A percentile compares a stretch with the other conserved stretches of the same genome.
These are phyloP conservation scores for Clivina fossor DNA, from an alignment of 2,888 invertebrate species.

Conservation along the genomic window DNA sequence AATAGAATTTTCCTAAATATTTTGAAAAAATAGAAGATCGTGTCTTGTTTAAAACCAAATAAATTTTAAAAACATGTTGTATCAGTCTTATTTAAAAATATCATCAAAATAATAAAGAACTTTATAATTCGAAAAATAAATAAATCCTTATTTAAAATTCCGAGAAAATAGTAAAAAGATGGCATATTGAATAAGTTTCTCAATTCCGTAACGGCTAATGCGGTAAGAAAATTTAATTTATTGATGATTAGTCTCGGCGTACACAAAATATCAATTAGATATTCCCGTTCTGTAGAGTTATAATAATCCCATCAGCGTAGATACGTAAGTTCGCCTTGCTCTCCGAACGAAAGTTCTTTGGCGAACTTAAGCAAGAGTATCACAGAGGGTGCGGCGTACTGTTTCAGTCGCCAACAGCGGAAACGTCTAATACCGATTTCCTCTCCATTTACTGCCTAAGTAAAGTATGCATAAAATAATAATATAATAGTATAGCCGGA, in stretches of 20 bases:
- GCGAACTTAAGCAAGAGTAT: not conserved
- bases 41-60: too few species aligned
- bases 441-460: conserved; percentile 50
- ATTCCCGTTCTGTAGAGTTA: not conserved
- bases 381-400: not conserved
- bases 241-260: conserved; percentile 11
- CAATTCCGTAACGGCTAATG: too few species aligned
- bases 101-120: too few species aligned
- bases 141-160: too few species aligned
- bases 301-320: conserved; percentile 22
- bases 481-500: conserved; percentile 51
- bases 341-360: not conserved
- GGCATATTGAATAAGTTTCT: too few species aligned
- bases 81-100: too few species aligned
- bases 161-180: too few species aligned
- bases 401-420: not conserved
- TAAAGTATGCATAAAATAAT: conserved; percentile 56
- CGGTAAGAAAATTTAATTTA: too few species aligned
- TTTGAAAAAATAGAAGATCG: too few species aligned
- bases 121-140: too few species aligned
- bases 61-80: too few species aligned
- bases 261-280: conserved; percentile 31
- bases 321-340: conserved; percentile 1
- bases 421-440: conserved; percentile 46
- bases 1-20: too few species aligned